These are phyloP conservation scores for Camponotus floridanus DNA, from an alignment of 1,140 invertebrate genomes.

Conservation along the genomic window DNA sequence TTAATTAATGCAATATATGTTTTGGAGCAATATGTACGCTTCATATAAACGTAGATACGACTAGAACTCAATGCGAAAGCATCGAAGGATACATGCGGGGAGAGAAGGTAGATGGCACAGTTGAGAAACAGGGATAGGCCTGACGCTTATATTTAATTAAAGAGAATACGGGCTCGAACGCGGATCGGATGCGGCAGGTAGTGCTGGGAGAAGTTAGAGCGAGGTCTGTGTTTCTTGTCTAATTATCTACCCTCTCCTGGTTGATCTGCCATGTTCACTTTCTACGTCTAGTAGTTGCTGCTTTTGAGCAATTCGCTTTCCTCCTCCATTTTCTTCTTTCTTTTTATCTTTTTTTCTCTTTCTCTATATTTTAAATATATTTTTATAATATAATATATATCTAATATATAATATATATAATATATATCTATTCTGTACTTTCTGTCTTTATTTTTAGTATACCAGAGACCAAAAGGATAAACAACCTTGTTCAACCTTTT, in stretches of 20 bases:
- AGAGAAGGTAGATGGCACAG: neutral
- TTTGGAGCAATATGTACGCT: neutral
- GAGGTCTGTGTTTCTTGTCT: slow-evolving; percentile 80
- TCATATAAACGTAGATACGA: neutral
- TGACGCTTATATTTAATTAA: slow-evolving; percentile 83
- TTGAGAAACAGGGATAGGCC: slow-evolving; percentile 75
- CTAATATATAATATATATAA: too few relatives aligned
- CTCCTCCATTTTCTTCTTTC: slow-evolving; percentile 42
- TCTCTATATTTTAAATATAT: slow-evolving; percentile 20
- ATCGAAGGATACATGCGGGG: neutral
- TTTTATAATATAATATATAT: neutral
- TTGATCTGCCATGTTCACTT: slow-evolving; percentile 73
- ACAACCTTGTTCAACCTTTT: neutral
- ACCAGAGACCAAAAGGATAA: neutral
- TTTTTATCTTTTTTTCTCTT: neutral
- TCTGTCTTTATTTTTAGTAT: slow-evolving; percentile 7
- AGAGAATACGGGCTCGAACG: slow-evolving; percentile 74
- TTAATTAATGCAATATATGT: slow-evolving; percentile 6
- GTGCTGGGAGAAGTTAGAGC: slow-evolving; percentile 3
- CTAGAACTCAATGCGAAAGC: neutral
- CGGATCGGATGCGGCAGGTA: slow-evolving; percentile 47
- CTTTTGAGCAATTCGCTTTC: slow-evolving; percentile 5
- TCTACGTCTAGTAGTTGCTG: slow-evolving; percentile 60
- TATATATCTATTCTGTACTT: neutral
- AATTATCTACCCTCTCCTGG: slow-evolving; percentile 79